phyloP scores from a whole-genome alignment of 2,797 vertebrate genomes.

The Loriculus beryllinus region DNA sequence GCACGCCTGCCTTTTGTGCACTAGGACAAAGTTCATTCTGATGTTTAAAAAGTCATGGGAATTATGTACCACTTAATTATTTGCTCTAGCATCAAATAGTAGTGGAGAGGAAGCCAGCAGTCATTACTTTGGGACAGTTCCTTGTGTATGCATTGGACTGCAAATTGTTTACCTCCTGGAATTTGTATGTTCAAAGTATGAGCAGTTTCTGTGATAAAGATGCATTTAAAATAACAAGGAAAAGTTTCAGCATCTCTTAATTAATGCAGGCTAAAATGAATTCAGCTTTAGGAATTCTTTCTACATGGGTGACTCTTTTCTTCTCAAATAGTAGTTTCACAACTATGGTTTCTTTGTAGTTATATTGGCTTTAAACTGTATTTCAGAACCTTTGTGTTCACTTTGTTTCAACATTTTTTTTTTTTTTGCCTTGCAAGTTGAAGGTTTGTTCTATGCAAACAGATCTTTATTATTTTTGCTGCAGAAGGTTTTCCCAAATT shows the following conservation, averaged over 20 bases:
- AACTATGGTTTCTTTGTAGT: not conserved
- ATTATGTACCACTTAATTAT: not conserved
- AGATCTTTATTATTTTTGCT: constrained; percentile 9
- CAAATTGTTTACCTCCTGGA: not conserved
- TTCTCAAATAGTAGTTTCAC: not conserved
- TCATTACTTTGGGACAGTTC: not conserved
- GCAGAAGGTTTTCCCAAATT: constrained; percentile 1
- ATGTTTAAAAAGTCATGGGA: not conserved
- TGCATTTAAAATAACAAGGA: not conserved
- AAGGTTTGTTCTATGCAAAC: not conserved
- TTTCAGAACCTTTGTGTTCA: not conserved
- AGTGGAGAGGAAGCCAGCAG: rapidly evolving
- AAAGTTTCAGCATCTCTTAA: not conserved
- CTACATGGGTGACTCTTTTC: not conserved
- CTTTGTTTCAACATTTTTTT: not conserved
- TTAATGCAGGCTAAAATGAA: not conserved
- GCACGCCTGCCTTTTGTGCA: not conserved
- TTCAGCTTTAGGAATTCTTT: not conserved
- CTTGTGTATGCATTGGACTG: not conserved
- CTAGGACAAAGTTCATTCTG: not conserved
- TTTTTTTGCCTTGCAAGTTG: not conserved
- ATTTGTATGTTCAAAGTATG: not conserved
- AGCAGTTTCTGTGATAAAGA: not conserved
- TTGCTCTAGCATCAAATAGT: not conserved
- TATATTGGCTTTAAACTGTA: not conserved